Conservation (phyloP, 2,888 invertebrate genomes). For the Nymphalis polychloros region DNA sequence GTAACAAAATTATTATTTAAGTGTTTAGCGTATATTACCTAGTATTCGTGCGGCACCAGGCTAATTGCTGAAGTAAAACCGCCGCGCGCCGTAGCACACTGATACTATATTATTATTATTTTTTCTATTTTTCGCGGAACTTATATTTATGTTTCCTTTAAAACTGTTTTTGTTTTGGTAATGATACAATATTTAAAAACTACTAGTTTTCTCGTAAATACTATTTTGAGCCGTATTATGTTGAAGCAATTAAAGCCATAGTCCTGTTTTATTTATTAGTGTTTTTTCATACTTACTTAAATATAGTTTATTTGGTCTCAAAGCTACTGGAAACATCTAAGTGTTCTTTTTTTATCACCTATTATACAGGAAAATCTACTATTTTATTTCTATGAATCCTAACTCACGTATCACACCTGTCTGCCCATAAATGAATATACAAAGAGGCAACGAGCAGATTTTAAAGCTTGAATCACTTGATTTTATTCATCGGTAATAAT, state of each 20-base stretch:
- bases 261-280: conserved; percentile 1
- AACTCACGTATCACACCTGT: conserved; percentile 34
- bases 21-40: conserved; percentile 21
- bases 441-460: conserved; percentile 24
- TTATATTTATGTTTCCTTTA: conserved; percentile 21
- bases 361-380: conserved; percentile 33
- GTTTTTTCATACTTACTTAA: conserved; percentile 9
- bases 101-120: conserved; percentile 12
- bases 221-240: conserved; percentile 7
- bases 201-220: conserved; percentile 18
- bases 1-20: conserved; percentile 43
- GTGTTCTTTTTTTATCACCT: conserved; percentile 20
- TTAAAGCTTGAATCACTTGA: conserved; percentile 21
- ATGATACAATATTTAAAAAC: conserved; percentile 13
- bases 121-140: conserved; percentile 25
- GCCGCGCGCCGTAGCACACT: conserved; percentile 20
- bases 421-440: conserved; percentile 24
- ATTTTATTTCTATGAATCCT: conserved; percentile 32
- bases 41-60: conserved; percentile 33
- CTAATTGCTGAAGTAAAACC: conserved; percentile 49
- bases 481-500: conserved; percentile 19
- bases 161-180: conserved; percentile 23
- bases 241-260: conserved; percentile 15
- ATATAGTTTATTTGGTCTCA: conserved; percentile 26
- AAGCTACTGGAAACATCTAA: conserved; percentile 17